A percentile compares a stretch with the other conserved stretches of the same genome.
Conservation (phyloP, 2,113 vertebrate species). For the Hirundichthys speculiger region DNA sequence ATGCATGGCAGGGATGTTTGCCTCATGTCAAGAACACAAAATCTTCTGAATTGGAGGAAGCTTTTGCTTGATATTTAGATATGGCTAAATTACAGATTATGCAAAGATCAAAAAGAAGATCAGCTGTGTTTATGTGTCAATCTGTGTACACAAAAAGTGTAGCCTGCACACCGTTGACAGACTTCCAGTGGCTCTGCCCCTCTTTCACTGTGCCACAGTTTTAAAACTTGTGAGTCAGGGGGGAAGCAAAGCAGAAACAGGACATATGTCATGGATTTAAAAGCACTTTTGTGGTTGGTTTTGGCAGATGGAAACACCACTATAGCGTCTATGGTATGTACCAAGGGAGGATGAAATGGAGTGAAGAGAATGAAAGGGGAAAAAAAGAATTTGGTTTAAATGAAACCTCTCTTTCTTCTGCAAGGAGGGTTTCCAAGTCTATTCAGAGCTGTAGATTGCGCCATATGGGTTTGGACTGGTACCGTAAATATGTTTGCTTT, state of each 20-base stretch:
- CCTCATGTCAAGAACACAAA: constrained; percentile 27
- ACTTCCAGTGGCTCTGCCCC: constrained; percentile 29
- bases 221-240: constrained; percentile 29
- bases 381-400: constrained; percentile 43
- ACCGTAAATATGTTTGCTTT: constrained; percentile 2
- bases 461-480: constrained; percentile 5
- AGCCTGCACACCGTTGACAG: constrained; percentile 2
- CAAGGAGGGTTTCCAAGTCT: constrained; percentile 15
- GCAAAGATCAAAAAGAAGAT: constrained; percentile 39
- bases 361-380: constrained; percentile 48
- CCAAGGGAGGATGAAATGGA: constrained; percentile 44
- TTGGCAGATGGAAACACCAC: constrained; percentile 60
- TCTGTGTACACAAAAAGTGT: constrained; percentile 24
- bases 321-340: constrained; percentile 44
- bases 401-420: constrained; percentile 38
- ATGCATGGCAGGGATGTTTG: constrained; percentile 17
- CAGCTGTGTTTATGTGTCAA: constrained; percentile 21
- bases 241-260: constrained; percentile 30
- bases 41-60: constrained; percentile 58
- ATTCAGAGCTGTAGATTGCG: constrained; percentile 19
- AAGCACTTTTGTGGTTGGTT: constrained; percentile 58
- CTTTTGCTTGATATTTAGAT: constrained; percentile 60
- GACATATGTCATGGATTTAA: constrained; percentile 66
- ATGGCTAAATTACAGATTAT: constrained; percentile 39
- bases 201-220: constrained; percentile 7